These are phyloP conservation scores for Drosophila arawakana DNA, from an alignment of 1,140 invertebrate species.

Conservation along the genomic window DNA sequence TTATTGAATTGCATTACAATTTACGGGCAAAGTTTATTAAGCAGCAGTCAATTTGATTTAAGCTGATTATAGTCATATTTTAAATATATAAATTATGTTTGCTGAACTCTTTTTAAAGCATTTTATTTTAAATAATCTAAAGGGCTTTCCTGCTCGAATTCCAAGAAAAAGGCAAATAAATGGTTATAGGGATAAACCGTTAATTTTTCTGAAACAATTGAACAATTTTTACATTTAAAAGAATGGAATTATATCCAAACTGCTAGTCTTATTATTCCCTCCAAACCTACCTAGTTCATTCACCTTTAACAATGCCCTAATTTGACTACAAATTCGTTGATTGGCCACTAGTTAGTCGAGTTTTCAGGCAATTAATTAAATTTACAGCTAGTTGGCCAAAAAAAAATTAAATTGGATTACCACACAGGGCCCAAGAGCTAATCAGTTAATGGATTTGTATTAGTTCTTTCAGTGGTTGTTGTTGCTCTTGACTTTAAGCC, in stretches of 20 bases:
- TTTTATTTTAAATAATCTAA: no score
- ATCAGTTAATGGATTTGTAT: conserved; percentile 36
- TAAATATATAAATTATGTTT: conserved; percentile 6
- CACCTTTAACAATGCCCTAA: no score
- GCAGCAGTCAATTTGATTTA: conserved; percentile 27
- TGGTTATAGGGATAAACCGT: no score
- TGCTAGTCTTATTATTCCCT: background rate
- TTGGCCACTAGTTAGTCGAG: background rate
- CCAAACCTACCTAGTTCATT: background rate
- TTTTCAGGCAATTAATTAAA: conserved; percentile 3
- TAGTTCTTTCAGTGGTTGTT: background rate
- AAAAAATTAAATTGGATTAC: conserved; percentile 4
- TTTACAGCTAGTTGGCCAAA: conserved; percentile 4
- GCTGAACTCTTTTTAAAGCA: background rate
- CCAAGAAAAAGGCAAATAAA: no score
- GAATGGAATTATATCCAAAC: no score
- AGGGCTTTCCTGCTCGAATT: background rate
- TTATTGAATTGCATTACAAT: conserved; percentile 34
- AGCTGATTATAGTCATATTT: conserved; percentile 44
- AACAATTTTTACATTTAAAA: no score
- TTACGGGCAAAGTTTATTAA: conserved; percentile 29
- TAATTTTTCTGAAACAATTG: no score
- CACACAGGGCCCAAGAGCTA: conserved; percentile 13
- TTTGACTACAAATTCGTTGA: background rate
- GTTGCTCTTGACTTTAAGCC: conserved; percentile 9